Evolutionary conservation across 2,797 vertebrate species (phyloP), one percentile per base, ranked within the genome.

Genomic region (Galaxias olidus): DNA sequence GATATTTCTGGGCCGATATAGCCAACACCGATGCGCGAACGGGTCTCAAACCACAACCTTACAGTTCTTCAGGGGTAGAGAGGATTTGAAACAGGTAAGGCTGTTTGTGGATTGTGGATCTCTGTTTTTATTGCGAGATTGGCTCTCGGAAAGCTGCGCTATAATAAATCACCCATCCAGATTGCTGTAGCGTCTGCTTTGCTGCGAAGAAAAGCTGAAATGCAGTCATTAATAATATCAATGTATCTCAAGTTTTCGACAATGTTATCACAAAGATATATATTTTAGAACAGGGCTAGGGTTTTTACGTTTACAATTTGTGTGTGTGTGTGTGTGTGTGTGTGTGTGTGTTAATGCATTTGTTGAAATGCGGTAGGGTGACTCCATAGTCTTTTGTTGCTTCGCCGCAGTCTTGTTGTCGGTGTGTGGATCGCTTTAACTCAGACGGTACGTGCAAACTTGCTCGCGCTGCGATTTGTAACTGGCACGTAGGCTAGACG

Each of bases 401-500:
- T 78, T 62, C 77, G 78, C 83, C 76, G 84, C 85, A 77, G 76
- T 86, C 59, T 52, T 51, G 48, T 51, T 63, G 64, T 71, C 60
- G 46, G 46, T 52, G 63, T 55, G 54, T 54, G 62, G 77, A 82
- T 77, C 73, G 70, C 69, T 71, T 75, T 74, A 80, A 83, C 69
- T 65, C 65, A 57, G 77, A 73, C 81, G 73, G 79, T 74, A 91
- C 90, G 91, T 93, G 91, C 90, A 83, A 84, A 91, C 76, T 88
- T 81, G 89, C 88, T 85, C 86, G 88, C 78, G 77, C 81, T 72
- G 82, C 75, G 75, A 69, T 75, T 81, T 87, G 84, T 79, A 59
- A 84, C 84, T 79, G 74, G 88, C 90, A 91, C 89, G 88, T 90
- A 91, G 85, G 81, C 88, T 42, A 88, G 89, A 91, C 89, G 88